Evolutionary conservation across 2,113 vertebrate genomes (phyloP).

Genomic region (Dasyprocta punctata): DNA sequence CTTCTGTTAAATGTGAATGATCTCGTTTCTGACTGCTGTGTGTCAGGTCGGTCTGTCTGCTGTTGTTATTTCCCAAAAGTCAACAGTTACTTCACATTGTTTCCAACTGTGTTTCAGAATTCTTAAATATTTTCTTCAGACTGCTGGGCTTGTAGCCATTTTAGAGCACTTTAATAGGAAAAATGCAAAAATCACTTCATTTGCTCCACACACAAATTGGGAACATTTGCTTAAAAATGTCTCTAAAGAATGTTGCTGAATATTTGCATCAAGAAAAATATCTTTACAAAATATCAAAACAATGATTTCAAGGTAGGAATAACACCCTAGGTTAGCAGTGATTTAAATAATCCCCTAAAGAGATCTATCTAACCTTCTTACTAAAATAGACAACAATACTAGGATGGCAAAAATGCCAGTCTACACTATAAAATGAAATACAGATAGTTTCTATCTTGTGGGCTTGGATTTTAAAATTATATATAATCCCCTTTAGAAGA

Average conservation of each 20-base stretch:
- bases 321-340: conserved; percentile 42
- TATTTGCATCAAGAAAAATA: conserved; percentile 72
- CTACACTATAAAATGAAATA: background rate
- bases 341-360: conserved; percentile 53
- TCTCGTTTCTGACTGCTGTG: conserved; percentile 67
- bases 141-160: conserved; percentile 32
- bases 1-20: conserved; percentile 72
- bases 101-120: conserved; percentile 56
- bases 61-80: conserved; percentile 66
- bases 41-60: background rate
- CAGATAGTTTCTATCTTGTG: background rate
- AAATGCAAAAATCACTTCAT: conserved; percentile 42
- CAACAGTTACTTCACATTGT: conserved; percentile 32
- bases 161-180: conserved; percentile 39
- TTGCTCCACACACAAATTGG: conserved; percentile 15
- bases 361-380: conserved; percentile 28
- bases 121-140: conserved; percentile 61
- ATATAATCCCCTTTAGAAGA: background rate
- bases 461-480: conserved; percentile 5
- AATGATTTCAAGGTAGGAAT: conserved; percentile 57
- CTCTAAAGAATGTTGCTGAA: conserved; percentile 55
- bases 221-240: conserved; percentile 65
- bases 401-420: background rate
- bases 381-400: conserved; percentile 54
- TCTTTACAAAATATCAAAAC: conserved; percentile 70